These are phyloP conservation scores for Apis florea DNA, from an alignment of 1,140 invertebrate species.

Conservation along the genomic window DNA sequence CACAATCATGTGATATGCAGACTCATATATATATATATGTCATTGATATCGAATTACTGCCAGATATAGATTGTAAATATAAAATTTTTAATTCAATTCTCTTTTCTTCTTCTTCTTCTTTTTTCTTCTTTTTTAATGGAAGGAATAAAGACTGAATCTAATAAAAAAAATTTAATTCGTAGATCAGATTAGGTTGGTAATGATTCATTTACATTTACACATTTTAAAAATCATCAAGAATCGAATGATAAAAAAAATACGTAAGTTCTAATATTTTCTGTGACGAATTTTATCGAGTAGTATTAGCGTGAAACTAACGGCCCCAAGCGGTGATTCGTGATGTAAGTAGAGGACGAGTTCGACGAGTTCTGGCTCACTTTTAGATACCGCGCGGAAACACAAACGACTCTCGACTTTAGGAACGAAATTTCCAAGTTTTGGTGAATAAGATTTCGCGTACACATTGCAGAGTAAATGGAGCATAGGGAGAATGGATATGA, in stretches of 20 bases:
- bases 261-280: no score
- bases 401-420: not conserved
- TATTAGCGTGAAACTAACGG: not conserved
- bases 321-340: constrained; percentile 13
- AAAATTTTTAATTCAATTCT: no score
- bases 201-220: no score
- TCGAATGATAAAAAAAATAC: not conserved
- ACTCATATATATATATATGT: no score
- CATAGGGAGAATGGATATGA: not conserved
- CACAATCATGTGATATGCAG: no score
- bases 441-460: constrained; percentile 2
- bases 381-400: not conserved
- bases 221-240: not conserved
- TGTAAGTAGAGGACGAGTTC: not conserved
- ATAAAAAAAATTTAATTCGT: no score
- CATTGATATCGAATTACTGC: no score
- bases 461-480: constrained; percentile 2
- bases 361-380: not conserved
- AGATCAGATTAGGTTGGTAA: no score
- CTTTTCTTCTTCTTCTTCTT: no score
- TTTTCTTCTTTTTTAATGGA: no score
- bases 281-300: not conserved
- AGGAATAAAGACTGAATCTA: no score
- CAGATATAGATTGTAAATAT: no score
- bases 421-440: not conserved